Conservation (phyloP, 2,888 invertebrate species). For the Ornithoptera priamus region DNA sequence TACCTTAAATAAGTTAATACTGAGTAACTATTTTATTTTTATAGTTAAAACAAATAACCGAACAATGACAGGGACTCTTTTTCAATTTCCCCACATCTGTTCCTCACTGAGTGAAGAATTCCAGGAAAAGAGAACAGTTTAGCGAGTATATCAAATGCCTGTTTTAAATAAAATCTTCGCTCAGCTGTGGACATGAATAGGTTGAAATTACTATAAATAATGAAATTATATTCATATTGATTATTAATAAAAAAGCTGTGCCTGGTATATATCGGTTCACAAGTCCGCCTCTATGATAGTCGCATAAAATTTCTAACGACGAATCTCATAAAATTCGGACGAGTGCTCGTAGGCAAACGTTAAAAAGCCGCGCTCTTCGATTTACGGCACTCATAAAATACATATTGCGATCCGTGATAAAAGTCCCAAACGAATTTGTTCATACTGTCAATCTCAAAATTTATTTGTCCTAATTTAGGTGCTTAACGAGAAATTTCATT, state of each 20-base stretch:
- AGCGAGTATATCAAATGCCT: too few species aligned
- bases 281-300: constrained; percentile 52
- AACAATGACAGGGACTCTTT: too few species aligned
- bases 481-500: constrained; percentile 11
- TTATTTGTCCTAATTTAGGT: constrained; percentile 45
- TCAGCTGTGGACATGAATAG: too few species aligned
- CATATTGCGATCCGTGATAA: constrained; percentile 77
- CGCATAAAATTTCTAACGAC: constrained; percentile 65
- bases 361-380: constrained; percentile 74
- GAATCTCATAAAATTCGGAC: constrained; percentile 72
- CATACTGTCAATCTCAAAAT: constrained; percentile 61
- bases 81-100: too few species aligned
- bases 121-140: too few species aligned
- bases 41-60: too few species aligned
- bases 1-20: background rate
- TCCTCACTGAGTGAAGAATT: too few species aligned
- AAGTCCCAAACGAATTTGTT: constrained; percentile 67
- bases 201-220: too few species aligned
- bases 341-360: constrained; percentile 72
- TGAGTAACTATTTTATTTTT: background rate
- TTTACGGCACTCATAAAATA: constrained; percentile 77
- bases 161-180: too few species aligned
- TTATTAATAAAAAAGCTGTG: constrained; percentile 43
- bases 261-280: constrained; percentile 51
- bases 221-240: constrained; percentile 49